Conservation (phyloP, 2,888 invertebrate species). For the Agrotis clavis region DNA sequence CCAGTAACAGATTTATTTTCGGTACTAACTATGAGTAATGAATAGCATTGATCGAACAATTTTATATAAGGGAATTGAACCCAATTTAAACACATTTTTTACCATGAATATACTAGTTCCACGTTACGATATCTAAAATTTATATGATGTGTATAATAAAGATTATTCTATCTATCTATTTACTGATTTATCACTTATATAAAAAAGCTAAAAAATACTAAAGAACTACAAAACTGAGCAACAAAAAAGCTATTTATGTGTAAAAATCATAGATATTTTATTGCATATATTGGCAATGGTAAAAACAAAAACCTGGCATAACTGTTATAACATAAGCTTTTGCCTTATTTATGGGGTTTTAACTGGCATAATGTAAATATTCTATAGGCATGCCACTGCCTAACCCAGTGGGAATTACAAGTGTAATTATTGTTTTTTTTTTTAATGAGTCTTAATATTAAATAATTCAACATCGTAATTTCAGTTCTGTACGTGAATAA, state of each 20-base stretch:
- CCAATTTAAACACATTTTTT: background rate
- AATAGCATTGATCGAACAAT: background rate
- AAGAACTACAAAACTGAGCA: conserved; percentile 19
- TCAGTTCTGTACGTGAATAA: no score
- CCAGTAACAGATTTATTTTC: background rate
- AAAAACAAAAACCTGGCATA: background rate
- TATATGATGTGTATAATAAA: no score
- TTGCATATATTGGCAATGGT: conserved; percentile 23
- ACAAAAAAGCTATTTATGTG: conserved; percentile 15
- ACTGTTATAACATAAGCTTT: background rate
- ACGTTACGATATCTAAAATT: no score
- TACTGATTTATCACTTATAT: conserved; percentile 1
- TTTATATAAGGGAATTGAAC: conserved; percentile 14
- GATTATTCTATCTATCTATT: background rate
- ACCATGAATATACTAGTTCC: no score
- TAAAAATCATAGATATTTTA: conserved; percentile 20
- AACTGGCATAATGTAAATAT: background rate
- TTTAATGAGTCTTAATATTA: no score
- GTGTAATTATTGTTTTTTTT: no score
- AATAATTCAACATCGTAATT: no score
- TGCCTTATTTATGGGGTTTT: background rate
- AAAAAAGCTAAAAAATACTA: conserved; percentile 6
- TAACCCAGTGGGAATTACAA: background rate
- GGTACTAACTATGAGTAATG: background rate
- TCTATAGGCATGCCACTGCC: background rate